Conservation (phyloP, 1,140 invertebrate genomes). For the Ceratosolen solmsi region DNA sequence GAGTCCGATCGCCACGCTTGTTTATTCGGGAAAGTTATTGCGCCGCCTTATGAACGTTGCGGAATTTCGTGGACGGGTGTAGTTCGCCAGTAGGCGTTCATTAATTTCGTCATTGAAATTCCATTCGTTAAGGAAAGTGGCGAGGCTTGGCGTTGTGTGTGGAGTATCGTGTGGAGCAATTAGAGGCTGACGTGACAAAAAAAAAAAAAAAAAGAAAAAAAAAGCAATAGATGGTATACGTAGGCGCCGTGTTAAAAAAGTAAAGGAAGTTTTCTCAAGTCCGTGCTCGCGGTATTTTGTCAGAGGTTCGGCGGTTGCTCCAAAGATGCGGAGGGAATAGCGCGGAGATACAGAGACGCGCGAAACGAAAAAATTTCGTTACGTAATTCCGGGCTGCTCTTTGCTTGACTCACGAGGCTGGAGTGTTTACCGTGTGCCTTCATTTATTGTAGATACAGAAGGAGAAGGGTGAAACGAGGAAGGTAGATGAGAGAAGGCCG, state of each 20-base stretch:
- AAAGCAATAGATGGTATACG: too few relatives aligned
- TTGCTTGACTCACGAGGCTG: not conserved
- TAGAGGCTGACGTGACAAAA: not conserved
- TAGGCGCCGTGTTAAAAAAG: too few relatives aligned
- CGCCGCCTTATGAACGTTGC: not conserved
- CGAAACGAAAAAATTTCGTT: not conserved
- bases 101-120: too few relatives aligned
- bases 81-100: too few relatives aligned
- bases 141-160: too few relatives aligned
- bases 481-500: not conserved
- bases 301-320: too few relatives aligned
- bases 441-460: slow-evolving; percentile 23
- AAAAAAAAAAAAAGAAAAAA: not conserved
- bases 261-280: too few relatives aligned
- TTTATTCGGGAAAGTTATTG: slow-evolving; percentile 9
- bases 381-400: slow-evolving; percentile 17
- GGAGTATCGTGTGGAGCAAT: too few relatives aligned
- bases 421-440: slow-evolving; percentile 20
- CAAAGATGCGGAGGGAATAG: too few relatives aligned
- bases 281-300: too few relatives aligned
- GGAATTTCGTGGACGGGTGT: too few relatives aligned
- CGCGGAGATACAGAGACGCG: not conserved
- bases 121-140: too few relatives aligned
- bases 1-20: not conserved
- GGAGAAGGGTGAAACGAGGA: slow-evolving; percentile 14